Evolutionary conservation across 2,888 invertebrate species (phyloP).

Genomic region (Endotricha flammealis): DNA sequence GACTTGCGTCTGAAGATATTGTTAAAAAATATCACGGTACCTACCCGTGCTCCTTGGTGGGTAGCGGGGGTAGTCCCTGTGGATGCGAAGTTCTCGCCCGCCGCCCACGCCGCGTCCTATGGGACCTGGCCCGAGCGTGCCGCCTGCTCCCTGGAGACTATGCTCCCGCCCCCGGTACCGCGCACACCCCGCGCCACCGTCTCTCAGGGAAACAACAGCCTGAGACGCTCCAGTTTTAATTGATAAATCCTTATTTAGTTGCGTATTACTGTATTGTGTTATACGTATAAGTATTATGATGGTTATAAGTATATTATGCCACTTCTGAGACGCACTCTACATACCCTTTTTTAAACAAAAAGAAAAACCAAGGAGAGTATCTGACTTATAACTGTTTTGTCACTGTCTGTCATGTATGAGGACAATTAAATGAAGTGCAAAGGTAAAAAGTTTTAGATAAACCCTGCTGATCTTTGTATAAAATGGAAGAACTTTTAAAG

Average conservation of each 20-base stretch:
- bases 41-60: conserved; percentile 41
- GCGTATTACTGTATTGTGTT: not conserved
- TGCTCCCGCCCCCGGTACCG: conserved; percentile 24
- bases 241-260: conserved; percentile 33
- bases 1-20: conserved; percentile 29
- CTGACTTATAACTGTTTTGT: too few species aligned
- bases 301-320: too few species aligned
- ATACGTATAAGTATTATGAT: too few species aligned
- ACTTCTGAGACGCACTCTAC: too few species aligned
- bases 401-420: too few species aligned
- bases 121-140: conserved; percentile 66
- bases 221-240: conserved; percentile 68
- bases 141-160: conserved; percentile 66
- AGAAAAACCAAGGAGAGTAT: too few species aligned
- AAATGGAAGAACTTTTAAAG: too few species aligned
- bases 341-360: too few species aligned
- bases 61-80: conserved; percentile 54
- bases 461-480: too few species aligned
- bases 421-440: too few species aligned
- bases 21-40: conserved; percentile 68
- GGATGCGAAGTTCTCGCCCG: conserved; percentile 68
- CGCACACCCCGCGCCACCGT: conserved; percentile 28
- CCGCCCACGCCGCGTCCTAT: conserved; percentile 64
- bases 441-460: too few species aligned
- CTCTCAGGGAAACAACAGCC: conserved; percentile 61